Conservation (phyloP, 2,797 vertebrate species). For the Cyprinella venusta region DNA sequence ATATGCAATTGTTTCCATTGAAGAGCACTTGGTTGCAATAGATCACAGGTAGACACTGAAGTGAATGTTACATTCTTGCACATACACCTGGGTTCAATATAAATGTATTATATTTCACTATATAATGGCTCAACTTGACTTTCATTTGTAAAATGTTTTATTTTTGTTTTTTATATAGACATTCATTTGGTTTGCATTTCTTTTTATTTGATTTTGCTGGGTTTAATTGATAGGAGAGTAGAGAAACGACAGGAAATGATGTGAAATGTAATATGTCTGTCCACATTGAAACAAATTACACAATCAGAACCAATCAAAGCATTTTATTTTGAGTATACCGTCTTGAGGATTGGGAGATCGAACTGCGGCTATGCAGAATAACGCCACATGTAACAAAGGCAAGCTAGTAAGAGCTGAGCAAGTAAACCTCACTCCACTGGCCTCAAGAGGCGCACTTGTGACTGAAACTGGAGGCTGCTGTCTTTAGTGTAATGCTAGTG, state of each 20-base stretch:
- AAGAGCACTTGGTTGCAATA: slow-evolving; percentile 68
- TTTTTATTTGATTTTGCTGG: not conserved
- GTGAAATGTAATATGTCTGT: not conserved
- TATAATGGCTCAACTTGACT: not conserved
- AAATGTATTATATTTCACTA: slow-evolving; percentile 3
- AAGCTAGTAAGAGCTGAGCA: not conserved
- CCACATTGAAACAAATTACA: not conserved
- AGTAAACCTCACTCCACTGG: not conserved
- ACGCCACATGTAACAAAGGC: not conserved
- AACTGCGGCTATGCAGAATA: not conserved
- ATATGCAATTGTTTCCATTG: slow-evolving; percentile 69
- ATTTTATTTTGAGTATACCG: not conserved
- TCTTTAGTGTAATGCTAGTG: no score
- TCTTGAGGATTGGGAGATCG: not conserved
- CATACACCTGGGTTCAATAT: slow-evolving; percentile 8
- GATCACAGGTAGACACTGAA: slow-evolving; percentile 59
- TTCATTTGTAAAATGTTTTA: not conserved
- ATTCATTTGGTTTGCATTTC: not conserved
- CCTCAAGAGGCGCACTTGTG: not conserved
- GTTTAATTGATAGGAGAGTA: not conserved
- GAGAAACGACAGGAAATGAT: not conserved
- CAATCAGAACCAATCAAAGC: not conserved
- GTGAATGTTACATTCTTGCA: not conserved
- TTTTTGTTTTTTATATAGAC: not conserved
- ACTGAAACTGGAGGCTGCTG: no score